Base-by-base conservation (phyloP, 2,888 invertebrate genomes). In the Amphimallon solstitiale region DNA sequence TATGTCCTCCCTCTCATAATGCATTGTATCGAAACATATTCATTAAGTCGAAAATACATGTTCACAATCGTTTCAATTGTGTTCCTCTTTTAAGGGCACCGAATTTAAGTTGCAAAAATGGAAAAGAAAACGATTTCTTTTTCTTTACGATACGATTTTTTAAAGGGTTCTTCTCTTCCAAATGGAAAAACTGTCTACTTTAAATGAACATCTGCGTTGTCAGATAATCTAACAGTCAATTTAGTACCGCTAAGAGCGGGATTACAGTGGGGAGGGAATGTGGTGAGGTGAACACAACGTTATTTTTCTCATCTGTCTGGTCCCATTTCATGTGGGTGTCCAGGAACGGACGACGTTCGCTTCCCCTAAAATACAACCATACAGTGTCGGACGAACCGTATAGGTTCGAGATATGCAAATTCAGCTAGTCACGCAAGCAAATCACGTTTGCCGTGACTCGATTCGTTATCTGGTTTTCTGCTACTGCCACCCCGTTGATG, bases 371-470 rank as follows among this genome's bases (percentile, higher is more conserved):
- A 40, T 40, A 56, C 15, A 21, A 9, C 35, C 12, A 21, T 38
- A 14, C 14, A 23, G 56, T 23, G 43, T 35, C 21, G 63, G 65
- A 40, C 38, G 34, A 12, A 19, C 19, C 23, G 37, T 61, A 63
- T 51, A 37, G 56, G 56, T 65, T 48, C 34, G 65, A 54, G 63
- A 67, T 67, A 67, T 67, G 67, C 56, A 67, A 67, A 63, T 63
- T 43, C 14, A 15, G 63, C 37, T 43, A 54, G 60, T 67, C 65
- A 63, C 63, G 69, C 67, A 69, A 63, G 35, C 74, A 48, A 65
- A 70, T 68, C 75, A 75, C 75, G 75, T 73, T 68, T 71, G 69
- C 70, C 73, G 73, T 71, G 70, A 73, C 74, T 73, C 74, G 72
- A 73, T 75, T 75, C 75, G 75, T 75, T 75, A 75, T 75, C 75